These are phyloP conservation scores for Diadumene lineata DNA, from an alignment of 92 coral and sea anemone genomes.

Conservation along the genomic window DNA sequence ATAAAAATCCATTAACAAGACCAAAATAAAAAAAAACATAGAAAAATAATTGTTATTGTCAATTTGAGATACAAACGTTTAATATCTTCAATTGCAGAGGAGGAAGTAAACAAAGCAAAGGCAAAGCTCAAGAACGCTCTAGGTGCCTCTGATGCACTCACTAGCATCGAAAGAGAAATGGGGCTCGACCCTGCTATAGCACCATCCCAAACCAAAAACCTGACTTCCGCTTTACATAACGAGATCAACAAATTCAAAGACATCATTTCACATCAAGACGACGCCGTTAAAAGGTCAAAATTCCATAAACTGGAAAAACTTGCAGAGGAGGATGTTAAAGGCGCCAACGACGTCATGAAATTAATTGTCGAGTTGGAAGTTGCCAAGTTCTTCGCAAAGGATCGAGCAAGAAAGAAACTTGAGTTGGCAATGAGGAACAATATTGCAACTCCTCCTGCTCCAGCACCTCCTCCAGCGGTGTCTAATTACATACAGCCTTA, in stretches of 20 bases:
- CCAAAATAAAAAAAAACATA: no score
- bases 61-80: no score
- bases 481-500: constrained; percentile 19
- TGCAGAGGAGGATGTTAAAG: constrained; percentile 66
- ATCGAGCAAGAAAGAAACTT: constrained; percentile 64
- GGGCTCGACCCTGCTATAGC: constrained; percentile 61
- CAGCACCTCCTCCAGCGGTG: constrained; percentile 20
- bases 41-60: no score
- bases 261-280: constrained; percentile 41
- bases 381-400: constrained; percentile 76
- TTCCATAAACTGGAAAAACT: constrained; percentile 55
- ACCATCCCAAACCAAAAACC: constrained; percentile 68
- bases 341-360: constrained; percentile 69
- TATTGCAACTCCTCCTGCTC: constrained; percentile 42
- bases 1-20: no score
- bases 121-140: constrained; percentile 63
- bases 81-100: constrained; percentile 29
- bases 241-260: constrained; percentile 57
- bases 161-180: constrained; percentile 67
- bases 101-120: constrained; percentile 57
- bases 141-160: constrained; percentile 75
- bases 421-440: constrained; percentile 56
- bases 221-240: constrained; percentile 47
- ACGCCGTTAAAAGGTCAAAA: constrained; percentile 35
- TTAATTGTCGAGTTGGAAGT: constrained; percentile 76